phyloP scores from a whole-genome alignment of 2,888 invertebrate species.

The Heteromurus nitidus region DNA sequence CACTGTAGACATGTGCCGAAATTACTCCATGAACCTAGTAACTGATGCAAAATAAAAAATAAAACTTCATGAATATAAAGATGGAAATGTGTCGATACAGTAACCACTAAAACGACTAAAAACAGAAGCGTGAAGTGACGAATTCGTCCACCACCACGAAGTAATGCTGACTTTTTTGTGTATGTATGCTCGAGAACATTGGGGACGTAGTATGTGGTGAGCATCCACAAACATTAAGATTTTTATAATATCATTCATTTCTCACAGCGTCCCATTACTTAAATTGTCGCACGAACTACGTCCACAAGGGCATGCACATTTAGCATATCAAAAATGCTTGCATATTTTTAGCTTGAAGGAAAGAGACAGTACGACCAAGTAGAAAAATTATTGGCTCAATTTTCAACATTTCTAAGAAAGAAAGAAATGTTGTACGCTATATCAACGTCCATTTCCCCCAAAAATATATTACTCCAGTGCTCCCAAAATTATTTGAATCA shows the following conservation, averaged over 20 bases:
- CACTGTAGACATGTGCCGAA: too few relatives aligned
- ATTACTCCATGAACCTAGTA: too few relatives aligned
- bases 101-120: too few relatives aligned
- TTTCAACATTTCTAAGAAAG: not conserved
- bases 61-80: too few relatives aligned
- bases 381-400: slow-evolving; percentile 25
- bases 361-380: not conserved
- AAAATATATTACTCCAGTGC: slow-evolving; percentile 13
- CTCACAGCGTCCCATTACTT: slow-evolving; percentile 11
- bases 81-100: too few relatives aligned
- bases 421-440: not conserved
- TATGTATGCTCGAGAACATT: too few relatives aligned
- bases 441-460: not conserved
- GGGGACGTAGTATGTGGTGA: too few relatives aligned
- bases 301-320: not conserved
- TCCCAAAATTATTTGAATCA: slow-evolving; percentile 28
- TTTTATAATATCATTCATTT: not conserved
- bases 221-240: not conserved
- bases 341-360: not conserved
- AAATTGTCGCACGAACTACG: not conserved
- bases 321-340: not conserved
- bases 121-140: too few relatives aligned
- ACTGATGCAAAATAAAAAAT: too few relatives aligned
- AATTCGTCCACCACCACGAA: too few relatives aligned
- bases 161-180: too few relatives aligned